Evolutionary conservation across 2,797 vertebrate species (phyloP).

Genomic region (Urophycis tenuis): DNA sequence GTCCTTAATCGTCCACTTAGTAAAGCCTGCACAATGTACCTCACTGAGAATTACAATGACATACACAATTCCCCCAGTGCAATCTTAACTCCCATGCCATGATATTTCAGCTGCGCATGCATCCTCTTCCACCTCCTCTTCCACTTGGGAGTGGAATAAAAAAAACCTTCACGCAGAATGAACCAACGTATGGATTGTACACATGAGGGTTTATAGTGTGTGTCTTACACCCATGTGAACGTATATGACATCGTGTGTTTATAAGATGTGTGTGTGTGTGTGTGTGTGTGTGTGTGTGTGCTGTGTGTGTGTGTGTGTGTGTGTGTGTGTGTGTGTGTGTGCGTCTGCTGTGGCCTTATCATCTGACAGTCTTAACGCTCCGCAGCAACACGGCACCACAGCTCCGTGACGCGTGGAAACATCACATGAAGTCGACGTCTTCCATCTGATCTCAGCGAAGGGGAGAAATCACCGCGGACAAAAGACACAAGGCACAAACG

Average conservation of each 20-base stretch:
- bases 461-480: neutral
- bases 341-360: constrained; percentile 64
- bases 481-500: constrained; percentile 6
- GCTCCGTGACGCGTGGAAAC: constrained; percentile 10
- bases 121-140: neutral
- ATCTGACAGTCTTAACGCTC: constrained; percentile 56
- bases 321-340: constrained; percentile 51
- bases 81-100: neutral
- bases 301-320: too few species aligned
- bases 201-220: neutral
- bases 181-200: neutral
- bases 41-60: neutral
- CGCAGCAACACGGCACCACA: constrained; percentile 32
- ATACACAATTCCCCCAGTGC: neutral
- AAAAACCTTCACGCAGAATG: neutral
- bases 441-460: neutral
- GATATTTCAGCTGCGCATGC: neutral
- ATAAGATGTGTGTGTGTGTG: constrained; percentile 40
- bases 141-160: neutral
- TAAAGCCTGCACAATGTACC: neutral
- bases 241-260: constrained; percentile 22
- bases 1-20: constrained; percentile 33
- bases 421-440: neutral
- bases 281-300: constrained; percentile 53
- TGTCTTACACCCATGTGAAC: neutral